Conservation (phyloP, 2,797 vertebrate species). For the Hylomyscus alleni region DNA sequence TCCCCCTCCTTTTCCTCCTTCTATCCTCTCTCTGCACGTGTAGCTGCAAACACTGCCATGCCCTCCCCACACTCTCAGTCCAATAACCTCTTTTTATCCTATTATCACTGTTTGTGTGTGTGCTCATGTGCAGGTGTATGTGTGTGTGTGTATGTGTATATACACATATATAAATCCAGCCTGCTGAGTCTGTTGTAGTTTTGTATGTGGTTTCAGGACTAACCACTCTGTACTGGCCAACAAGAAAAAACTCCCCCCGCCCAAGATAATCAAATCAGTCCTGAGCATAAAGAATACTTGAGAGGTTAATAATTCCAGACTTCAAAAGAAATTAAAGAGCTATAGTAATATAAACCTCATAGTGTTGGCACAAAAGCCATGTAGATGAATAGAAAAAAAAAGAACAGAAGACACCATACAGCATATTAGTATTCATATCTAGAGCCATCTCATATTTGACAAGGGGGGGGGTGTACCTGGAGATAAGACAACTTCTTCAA, state of each 20-base stretch:
- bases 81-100: background rate
- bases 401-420: background rate
- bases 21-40: background rate
- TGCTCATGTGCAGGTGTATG: rapidly evolving
- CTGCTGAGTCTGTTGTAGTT: background rate
- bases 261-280: background rate
- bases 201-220: background rate
- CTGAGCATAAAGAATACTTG: background rate
- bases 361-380: background rate
- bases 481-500: background rate
- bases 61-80: background rate
- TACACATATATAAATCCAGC: background rate
- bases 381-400: background rate
- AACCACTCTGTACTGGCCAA: background rate
- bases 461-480: background rate
- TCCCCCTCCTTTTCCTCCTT: background rate
- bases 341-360: background rate
- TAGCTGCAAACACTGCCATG: background rate
- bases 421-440: background rate
- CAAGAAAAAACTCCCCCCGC: background rate
- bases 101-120: background rate
- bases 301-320: background rate
- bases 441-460: background rate
- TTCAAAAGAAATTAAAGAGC: background rate
- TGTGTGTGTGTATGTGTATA: rapidly evolving